Conservation (phyloP, 2,113 vertebrate genomes). For the Leucosticte australis region DNA sequence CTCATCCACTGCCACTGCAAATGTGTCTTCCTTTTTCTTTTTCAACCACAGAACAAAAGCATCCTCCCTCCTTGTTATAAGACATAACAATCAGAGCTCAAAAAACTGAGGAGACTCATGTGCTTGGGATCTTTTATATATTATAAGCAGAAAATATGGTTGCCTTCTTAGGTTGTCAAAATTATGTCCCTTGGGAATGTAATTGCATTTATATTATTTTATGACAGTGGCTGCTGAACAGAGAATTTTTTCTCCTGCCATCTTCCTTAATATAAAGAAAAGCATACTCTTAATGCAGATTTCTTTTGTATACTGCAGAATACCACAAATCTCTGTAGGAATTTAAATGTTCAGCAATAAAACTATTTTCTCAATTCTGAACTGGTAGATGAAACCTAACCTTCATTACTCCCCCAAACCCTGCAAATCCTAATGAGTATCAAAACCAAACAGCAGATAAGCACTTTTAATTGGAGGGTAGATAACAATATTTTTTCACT, state of each 20-base stretch:
- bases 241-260: background rate
- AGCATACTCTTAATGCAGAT: background rate
- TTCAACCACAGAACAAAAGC: background rate
- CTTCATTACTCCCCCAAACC: background rate
- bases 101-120: background rate
- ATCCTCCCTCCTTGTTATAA: background rate
- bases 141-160: background rate
- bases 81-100: background rate
- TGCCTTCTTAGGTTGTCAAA: background rate
- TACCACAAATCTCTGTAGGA: background rate
- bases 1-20: background rate
- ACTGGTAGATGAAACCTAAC: background rate
- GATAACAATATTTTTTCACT: background rate
- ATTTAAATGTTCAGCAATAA: background rate
- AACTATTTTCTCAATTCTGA: background rate
- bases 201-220: background rate
- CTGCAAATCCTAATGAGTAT: background rate
- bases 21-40: background rate
- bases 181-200: background rate
- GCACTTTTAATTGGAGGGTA: background rate
- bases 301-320: conserved; percentile 3
- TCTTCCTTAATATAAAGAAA: background rate
- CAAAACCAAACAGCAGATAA: background rate
- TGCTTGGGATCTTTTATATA: background rate
- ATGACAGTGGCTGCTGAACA: background rate